Evolutionary conservation across 2,113 vertebrate genomes (phyloP), one percentile per base, ranked within the genome.

Genomic region (Scolopax mira): DNA sequence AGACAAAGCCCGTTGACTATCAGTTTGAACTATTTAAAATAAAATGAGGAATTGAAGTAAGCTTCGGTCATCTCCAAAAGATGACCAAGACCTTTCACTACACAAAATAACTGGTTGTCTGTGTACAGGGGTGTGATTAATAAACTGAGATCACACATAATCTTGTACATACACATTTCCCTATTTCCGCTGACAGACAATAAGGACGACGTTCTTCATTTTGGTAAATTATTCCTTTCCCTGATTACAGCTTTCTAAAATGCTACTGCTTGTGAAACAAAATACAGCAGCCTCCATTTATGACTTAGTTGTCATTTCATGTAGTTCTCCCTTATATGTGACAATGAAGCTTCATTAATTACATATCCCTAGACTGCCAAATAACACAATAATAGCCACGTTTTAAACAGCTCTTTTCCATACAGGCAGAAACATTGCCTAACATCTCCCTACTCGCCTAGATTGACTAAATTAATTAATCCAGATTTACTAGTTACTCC

Each of bases 351-450:
- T 58, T 37, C 17, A 41, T 31, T 88, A 79, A 65, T 49, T 65
- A 57, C 19, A 58, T 30, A 41, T 1, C 6, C 10, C n/a, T 19
- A 25, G 15, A n/a, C 49, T 61, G 49, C 24, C 62, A 58, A 73
- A 22, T 4, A 4, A 80, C 37, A 73, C 5, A 39, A 33, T 0
- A 0, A 19, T 21, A 10, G 69, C 16, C 13, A 57, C 1, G 0
- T n/a, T 79, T 88, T 48, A 64, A 85, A 55, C 13, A 27, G 60
- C 23, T 79, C 55, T 31, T 37, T 52, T 25, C 52, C 30, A 72
- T 28, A 51, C 5, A 57, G 13, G 13, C 21, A 88, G 44, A 54
- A 80, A 41, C 17, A 39, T 0, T 28, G 31, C 46, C 11, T 70
- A 85, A 27, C 16, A 54, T 17, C 13, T 62, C 60, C 42, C 42